Percentiles rank a stretch among this genome's conserved stretches.
Conservation (phyloP, 1,140 invertebrate genomes). For the Rhynchophorus ferrugineus region DNA sequence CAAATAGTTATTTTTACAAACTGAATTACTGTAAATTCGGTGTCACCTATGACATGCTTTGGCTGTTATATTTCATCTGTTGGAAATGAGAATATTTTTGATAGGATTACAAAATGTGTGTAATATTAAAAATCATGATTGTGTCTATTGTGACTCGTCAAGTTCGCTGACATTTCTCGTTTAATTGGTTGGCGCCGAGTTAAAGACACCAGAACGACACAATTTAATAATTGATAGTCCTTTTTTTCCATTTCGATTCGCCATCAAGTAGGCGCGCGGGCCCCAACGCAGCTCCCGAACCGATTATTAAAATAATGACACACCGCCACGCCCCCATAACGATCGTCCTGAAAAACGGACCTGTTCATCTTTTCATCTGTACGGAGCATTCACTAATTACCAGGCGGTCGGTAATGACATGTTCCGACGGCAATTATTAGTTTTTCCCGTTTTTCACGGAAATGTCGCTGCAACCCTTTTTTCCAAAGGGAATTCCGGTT, state of each 20-base stretch:
- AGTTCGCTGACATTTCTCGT: too few species aligned
- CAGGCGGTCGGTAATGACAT: constrained; percentile 10
- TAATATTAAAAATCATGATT: too few species aligned
- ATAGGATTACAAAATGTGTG: too few species aligned
- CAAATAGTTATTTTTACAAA: too few species aligned
- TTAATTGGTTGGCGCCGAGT: too few species aligned
- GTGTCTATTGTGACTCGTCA: too few species aligned
- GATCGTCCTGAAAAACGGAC: constrained; percentile 24
- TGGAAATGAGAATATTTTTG: too few species aligned
- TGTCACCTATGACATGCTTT: too few species aligned
- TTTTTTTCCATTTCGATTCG: constrained; percentile 21
- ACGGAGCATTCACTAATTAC: constrained; percentile 26
- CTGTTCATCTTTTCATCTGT: constrained; percentile 29
- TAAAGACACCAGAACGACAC: constrained; percentile 24
- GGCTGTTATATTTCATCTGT: too few species aligned
- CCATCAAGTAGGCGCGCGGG: constrained; percentile 20
- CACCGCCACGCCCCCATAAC: constrained; percentile 28
- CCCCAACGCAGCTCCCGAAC: constrained; percentile 10
- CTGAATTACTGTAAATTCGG: too few species aligned
- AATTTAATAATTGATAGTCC: constrained; percentile 24
- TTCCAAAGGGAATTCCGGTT: constrained; percentile 9
- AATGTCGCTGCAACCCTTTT: constrained; percentile 16
- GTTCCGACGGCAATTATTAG: constrained; percentile 9
- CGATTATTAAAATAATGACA: constrained; percentile 34
- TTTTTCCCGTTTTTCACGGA: constrained; percentile 18